Evolutionary conservation across 1,140 invertebrate species (phyloP).

Genomic region (Wiebesia pumilae): DNA sequence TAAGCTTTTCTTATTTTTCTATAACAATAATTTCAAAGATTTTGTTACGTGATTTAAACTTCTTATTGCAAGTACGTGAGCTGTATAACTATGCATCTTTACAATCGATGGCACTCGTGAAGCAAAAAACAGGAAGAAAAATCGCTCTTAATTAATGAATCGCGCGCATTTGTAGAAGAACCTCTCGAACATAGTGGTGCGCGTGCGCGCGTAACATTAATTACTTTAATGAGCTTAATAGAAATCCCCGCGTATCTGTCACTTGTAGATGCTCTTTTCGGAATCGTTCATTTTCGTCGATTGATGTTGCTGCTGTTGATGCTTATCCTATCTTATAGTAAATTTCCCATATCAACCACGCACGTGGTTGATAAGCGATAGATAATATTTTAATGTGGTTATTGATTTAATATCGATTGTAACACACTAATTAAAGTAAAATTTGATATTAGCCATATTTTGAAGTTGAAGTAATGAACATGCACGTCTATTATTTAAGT

Average conservation of each 20-base stretch:
- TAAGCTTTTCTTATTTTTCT: background rate
- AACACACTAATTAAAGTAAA: background rate
- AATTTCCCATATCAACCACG: background rate
- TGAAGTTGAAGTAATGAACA: background rate
- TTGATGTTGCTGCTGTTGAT: background rate
- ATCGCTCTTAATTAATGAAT: conserved; percentile 42
- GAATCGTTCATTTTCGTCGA: conserved; percentile 60
- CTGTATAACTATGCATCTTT: background rate
- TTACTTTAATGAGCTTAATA: conserved; percentile 60
- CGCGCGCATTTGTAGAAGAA: background rate
- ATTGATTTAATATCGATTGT: background rate
- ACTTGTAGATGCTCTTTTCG: conserved; percentile 50
- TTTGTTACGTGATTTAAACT: background rate
- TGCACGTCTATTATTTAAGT: background rate
- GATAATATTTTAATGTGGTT: background rate
- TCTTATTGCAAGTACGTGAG: background rate
- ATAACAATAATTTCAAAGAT: background rate
- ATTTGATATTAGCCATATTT: background rate
- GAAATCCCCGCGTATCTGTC: conserved; percentile 53
- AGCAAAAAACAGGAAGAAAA: conserved; percentile 14
- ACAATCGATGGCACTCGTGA: background rate
- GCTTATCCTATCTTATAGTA: background rate
- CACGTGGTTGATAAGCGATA: background rate
- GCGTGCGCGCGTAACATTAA: conserved; percentile 53
- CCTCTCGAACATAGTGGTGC: background rate